Conservation (phyloP, 2,888 invertebrate genomes). For the Eledona agricola region DNA sequence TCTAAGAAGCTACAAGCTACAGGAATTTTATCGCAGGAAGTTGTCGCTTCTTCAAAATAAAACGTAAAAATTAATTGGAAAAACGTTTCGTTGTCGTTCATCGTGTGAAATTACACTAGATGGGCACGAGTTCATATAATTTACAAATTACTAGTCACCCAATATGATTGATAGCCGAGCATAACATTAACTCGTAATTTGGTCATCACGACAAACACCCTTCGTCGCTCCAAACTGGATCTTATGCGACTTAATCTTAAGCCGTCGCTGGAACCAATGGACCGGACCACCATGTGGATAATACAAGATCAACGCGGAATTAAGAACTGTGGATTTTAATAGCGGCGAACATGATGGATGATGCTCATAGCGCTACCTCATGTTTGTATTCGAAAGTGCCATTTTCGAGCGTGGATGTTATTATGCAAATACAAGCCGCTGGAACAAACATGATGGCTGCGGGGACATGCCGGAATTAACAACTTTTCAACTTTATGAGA, state of each 20-base stretch:
- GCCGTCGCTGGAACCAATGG: slow-evolving; percentile 8
- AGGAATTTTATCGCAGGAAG: too few relatives aligned
- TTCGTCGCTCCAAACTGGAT: slow-evolving; percentile 21
- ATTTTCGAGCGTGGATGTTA: slow-evolving; percentile 32
- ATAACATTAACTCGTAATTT: slow-evolving; percentile 32
- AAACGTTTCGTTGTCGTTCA: slow-evolving; percentile 1
- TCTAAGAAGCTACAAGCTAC: too few relatives aligned
- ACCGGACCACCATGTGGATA: slow-evolving; percentile 31
- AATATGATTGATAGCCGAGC: slow-evolving; percentile 34
- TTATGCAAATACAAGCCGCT: slow-evolving; percentile 32
- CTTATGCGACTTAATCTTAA: slow-evolving; percentile 19
- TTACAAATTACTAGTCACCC: slow-evolving; percentile 35
- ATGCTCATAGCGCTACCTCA: slow-evolving; percentile 25
- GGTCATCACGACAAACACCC: slow-evolving; percentile 32
- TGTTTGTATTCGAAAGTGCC: slow-evolving; percentile 35
- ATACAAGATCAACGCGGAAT: slow-evolving; percentile 31
- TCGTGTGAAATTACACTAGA: slow-evolving; percentile 23
- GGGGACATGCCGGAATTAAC: slow-evolving; percentile 19
- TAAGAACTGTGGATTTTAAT: slow-evolving; percentile 25
- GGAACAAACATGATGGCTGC: slow-evolving; percentile 31
- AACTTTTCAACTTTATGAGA: slow-evolving; percentile 23
- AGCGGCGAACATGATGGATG: slow-evolving; percentile 25
- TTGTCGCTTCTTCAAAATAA: too few relatives aligned
- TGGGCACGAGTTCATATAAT: slow-evolving; percentile 32
- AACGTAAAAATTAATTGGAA: background rate